Evolutionary conservation across 1,140 invertebrate genomes (phyloP).

Genomic region (Bombyx mori): DNA sequence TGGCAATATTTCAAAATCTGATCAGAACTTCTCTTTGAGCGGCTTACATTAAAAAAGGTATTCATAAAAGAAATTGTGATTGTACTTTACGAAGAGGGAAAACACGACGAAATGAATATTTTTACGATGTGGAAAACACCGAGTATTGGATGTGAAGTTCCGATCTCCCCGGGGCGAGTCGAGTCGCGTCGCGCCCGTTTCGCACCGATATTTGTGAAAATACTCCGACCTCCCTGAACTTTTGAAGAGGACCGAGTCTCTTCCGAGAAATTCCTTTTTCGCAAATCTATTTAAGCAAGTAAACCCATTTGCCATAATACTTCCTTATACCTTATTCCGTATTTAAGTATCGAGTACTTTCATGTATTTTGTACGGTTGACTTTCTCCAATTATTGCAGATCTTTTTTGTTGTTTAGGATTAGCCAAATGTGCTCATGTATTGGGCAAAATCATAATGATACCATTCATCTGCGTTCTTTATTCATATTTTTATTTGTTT

Average conservation of each 20-base stretch:
- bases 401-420: no score
- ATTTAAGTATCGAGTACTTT: no score
- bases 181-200: slow-evolving; percentile 30
- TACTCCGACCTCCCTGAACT: slow-evolving; percentile 35
- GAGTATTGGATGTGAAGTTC: slow-evolving; percentile 41
- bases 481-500: no score
- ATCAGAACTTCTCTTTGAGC: slow-evolving; percentile 5
- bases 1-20: slow-evolving; percentile 6
- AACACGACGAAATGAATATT: slow-evolving; percentile 55
- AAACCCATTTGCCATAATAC: slow-evolving; percentile 17
- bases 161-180: slow-evolving; percentile 31
- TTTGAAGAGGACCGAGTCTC: slow-evolving; percentile 34
- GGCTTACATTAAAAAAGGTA: slow-evolving; percentile 2
- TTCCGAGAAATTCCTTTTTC: slow-evolving; percentile 16
- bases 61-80: not conserved
- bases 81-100: slow-evolving; percentile 25
- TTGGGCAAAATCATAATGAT: no score
- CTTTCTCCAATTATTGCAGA: no score
- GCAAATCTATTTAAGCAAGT: slow-evolving; percentile 25
- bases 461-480: no score
- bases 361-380: no score
- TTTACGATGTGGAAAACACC: slow-evolving; percentile 50
- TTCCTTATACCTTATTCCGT: not conserved
- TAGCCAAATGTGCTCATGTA: no score
- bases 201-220: slow-evolving; percentile 51